Conservation (phyloP, 2,888 invertebrate species). For the Lasius fuliginosus region DNA sequence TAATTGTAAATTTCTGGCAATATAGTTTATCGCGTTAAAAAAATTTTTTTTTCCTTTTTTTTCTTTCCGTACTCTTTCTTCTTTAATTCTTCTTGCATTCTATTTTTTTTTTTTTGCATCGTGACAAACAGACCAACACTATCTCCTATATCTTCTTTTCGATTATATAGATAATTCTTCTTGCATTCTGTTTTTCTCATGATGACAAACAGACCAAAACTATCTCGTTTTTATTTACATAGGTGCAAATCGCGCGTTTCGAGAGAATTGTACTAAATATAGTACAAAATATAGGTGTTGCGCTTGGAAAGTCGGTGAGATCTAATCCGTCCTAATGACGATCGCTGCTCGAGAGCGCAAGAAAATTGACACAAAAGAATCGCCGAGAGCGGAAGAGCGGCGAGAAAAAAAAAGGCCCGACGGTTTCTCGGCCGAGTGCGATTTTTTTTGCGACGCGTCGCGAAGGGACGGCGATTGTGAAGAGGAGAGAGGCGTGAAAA, state of each 20-base stretch:
- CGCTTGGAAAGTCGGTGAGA: constrained; percentile 22
- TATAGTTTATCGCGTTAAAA: neutral
- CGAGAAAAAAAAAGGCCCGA: neutral
- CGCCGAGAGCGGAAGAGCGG: neutral
- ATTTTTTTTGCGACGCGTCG: constrained; percentile 11
- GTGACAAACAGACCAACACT: constrained; percentile 2
- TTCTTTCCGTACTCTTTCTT: neutral
- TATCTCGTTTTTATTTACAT: neutral
- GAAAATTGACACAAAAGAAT: constrained; percentile 20
- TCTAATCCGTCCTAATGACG: constrained; percentile 19
- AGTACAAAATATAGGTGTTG: neutral
- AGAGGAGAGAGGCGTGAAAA: constrained; percentile 41
- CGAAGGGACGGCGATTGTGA: constrained; percentile 4
- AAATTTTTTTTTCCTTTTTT: neutral
- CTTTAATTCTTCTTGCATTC: neutral
- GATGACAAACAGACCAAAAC: constrained; percentile 10
- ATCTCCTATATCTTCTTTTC: neutral
- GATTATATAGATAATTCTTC: neutral
- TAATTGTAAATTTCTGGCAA: neutral
- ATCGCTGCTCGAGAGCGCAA: constrained; percentile 3
- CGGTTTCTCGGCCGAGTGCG: neutral
- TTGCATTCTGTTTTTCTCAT: neutral
- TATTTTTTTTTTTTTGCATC: neutral
- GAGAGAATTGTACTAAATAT: neutral
- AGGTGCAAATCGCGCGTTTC: neutral